Percentiles rank a stretch among this genome's conserved stretches.
phyloP scores from a whole-genome alignment of 1,140 invertebrate genomes.

The Lepidostoma basale region DNA sequence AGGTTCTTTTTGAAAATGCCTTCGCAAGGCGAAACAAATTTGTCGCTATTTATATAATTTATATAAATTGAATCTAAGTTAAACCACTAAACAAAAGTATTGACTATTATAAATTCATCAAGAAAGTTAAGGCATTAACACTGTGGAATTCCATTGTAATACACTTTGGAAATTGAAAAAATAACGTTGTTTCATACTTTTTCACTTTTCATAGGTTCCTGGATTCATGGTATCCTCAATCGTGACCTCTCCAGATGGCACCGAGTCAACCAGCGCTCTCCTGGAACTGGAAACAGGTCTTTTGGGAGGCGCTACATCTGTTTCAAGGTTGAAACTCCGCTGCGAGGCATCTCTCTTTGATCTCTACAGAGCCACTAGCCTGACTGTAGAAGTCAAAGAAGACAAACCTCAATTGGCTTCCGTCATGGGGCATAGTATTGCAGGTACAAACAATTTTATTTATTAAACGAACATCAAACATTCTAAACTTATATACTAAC shows the following conservation, averaged over 20 bases:
- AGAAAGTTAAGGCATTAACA: no score
- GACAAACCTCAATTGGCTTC: slow-evolving; percentile 58
- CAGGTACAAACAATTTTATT: slow-evolving; percentile 50
- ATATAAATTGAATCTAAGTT: no score
- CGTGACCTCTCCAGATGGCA: slow-evolving; percentile 57
- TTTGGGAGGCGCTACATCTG: slow-evolving; percentile 49
- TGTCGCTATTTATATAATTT: no score
- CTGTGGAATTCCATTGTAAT: no score
- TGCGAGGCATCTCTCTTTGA: slow-evolving; percentile 60
- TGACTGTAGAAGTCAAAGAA: slow-evolving; percentile 57
- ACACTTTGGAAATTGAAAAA: no score
- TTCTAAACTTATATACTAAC: no score
- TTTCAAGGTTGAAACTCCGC: slow-evolving; percentile 57
- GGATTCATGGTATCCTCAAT: slow-evolving; percentile 59
- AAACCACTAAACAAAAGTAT: no score
- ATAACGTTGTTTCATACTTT: no score
- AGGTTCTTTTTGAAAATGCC: no score
- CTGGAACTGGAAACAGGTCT: slow-evolving; percentile 57
- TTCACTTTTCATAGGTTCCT: slow-evolving; percentile 51
- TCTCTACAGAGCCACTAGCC: slow-evolving; percentile 56
- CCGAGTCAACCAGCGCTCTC: slow-evolving; percentile 55
- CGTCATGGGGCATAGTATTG: slow-evolving; percentile 58
- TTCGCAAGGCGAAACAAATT: no score
- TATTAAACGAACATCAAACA: no score
- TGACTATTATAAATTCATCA: no score